These are phyloP conservation scores for Notolepis coatsorum DNA, from an alignment of 2,797 vertebrate genomes.

Conservation along the genomic window DNA sequence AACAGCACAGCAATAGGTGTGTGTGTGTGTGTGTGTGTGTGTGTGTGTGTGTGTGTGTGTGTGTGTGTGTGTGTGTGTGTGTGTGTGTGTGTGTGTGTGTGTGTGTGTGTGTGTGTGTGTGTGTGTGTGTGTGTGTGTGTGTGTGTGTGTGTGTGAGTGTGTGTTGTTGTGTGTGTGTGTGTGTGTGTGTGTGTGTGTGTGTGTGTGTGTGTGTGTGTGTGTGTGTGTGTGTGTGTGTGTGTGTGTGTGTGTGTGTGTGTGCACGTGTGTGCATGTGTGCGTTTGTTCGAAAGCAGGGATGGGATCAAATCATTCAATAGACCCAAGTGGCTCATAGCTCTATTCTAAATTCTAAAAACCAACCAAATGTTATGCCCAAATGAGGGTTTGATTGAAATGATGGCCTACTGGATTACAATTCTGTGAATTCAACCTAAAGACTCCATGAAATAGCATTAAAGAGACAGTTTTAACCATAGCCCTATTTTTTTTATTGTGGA, in stretches of 20 bases:
- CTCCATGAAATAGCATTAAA: no score
- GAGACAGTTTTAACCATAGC: no score
- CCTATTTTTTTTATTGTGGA: no score
- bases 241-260: background rate
- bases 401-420: no score
- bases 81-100: background rate
- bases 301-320: constrained; percentile 14
- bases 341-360: constrained; percentile 14
- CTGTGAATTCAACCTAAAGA: no score
- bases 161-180: background rate
- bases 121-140: constrained; percentile 23
- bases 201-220: background rate
- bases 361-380: no score
- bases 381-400: no score
- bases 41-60: background rate
- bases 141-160: constrained; percentile 2
- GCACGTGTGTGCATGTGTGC: background rate
- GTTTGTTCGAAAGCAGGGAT: constrained; percentile 13
- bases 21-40: background rate
- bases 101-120: constrained; percentile 28
- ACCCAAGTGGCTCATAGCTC: constrained; percentile 32
- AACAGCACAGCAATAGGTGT: constrained; percentile 26
- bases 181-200: constrained; percentile 1
- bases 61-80: constrained; percentile 1
- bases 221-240: background rate